Evolutionary conservation across 2,113 vertebrate species (phyloP).

Genomic region (Apodemus sylvaticus): DNA sequence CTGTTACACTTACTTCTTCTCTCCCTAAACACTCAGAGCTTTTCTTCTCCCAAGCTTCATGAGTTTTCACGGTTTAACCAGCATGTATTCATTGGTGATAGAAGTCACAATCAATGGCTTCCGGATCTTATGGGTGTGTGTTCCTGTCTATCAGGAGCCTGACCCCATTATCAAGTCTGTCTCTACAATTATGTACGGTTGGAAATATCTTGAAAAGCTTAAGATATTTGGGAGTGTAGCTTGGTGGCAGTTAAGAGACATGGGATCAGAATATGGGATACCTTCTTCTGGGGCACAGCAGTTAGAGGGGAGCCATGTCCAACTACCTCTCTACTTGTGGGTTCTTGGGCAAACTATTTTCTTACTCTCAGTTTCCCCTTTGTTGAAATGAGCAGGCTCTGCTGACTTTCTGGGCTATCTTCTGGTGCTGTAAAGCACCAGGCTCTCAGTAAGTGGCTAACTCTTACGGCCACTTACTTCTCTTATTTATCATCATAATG

Average conservation of each 20-base stretch:
- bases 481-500: conserved; percentile 43
- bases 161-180: neutral
- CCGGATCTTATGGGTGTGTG: too few relatives aligned
- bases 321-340: neutral
- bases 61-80: neutral
- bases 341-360: neutral
- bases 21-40: neutral
- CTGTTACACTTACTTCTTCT: neutral
- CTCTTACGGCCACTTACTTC: neutral
- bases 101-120: neutral
- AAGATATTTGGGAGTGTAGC: neutral
- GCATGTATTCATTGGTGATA: neutral
- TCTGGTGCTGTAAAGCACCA: neutral
- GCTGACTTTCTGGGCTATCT: conserved; percentile 39
- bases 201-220: neutral
- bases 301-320: neutral
- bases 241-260: neutral
- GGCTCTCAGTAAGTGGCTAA: conserved; percentile 3
- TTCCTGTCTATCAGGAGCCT: neutral
- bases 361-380: neutral
- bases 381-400: conserved; percentile 6
- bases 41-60: neutral
- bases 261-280: neutral
- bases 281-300: neutral
- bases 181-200: neutral